These are phyloP conservation scores for Electrophaes corylata DNA, from an alignment of 2,888 invertebrate species.

Conservation along the genomic window DNA sequence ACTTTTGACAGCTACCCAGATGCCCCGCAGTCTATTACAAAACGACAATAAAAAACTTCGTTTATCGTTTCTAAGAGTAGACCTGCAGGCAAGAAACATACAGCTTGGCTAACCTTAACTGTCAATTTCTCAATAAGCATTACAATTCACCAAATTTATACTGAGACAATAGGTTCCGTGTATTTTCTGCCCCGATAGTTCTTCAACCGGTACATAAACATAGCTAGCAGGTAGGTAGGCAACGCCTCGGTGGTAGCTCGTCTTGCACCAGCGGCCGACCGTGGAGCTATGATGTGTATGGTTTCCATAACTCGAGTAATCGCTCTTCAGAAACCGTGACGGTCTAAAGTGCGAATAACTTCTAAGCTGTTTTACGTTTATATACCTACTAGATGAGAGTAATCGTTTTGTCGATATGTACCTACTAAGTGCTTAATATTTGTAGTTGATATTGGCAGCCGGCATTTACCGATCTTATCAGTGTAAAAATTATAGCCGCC, in stretches of 20 bases:
- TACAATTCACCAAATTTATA: neutral
- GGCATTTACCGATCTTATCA: no score
- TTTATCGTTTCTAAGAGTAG: no score
- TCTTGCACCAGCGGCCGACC: constrained; percentile 62
- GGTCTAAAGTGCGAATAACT: constrained; percentile 18
- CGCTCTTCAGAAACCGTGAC: constrained; percentile 29
- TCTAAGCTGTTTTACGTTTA: neutral
- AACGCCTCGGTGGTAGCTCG: constrained; percentile 56
- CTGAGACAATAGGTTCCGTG: constrained; percentile 1
- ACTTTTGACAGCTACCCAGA: no score
- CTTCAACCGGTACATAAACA: constrained; percentile 37
- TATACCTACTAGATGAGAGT: no score
- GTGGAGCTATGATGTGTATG: constrained; percentile 43
- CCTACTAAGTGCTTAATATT: no score
- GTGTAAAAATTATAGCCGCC: no score
- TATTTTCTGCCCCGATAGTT: constrained; percentile 18
- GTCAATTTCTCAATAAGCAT: neutral
- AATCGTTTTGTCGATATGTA: no score
- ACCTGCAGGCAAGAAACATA: no score
- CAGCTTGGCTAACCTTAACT: no score
- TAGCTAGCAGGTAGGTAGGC: constrained; percentile 27
- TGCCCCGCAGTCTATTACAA: no score
- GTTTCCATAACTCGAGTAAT: constrained; percentile 23
- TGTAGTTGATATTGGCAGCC: no score
- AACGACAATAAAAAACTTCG: no score